Conservation (phyloP, 2,888 invertebrate genomes). For the Bugula neritina region DNA sequence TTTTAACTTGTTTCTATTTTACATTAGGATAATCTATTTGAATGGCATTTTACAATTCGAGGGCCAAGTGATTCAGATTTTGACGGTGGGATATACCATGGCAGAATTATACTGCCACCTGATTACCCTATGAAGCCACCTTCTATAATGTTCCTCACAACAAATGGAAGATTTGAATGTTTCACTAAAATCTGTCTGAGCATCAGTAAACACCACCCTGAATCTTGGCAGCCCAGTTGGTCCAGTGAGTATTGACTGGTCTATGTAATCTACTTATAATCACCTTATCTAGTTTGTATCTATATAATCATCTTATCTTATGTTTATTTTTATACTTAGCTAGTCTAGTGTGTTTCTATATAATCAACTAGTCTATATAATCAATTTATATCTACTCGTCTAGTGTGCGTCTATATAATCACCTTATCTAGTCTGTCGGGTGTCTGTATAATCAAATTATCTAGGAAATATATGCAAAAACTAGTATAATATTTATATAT, state of each 20-base stretch:
- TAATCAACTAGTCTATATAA: too few species aligned
- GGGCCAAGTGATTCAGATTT: conserved; percentile 84
- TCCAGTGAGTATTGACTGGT: conserved; percentile 67
- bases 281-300: too few species aligned
- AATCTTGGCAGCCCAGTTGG: conserved; percentile 96
- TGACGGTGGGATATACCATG: conserved; percentile 85
- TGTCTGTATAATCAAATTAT: too few species aligned
- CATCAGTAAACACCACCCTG: conserved; percentile 93
- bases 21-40: conserved; percentile 77
- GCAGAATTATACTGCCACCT: conserved; percentile 76
- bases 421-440: too few species aligned
- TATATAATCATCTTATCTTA: too few species aligned
- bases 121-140: conserved; percentile 98
- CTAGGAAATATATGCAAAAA: too few species aligned
- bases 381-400: too few species aligned
- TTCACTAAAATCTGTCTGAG: conserved; percentile 91
- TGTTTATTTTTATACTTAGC: too few species aligned
- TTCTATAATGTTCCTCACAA: conserved; percentile 83
- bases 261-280: too few species aligned
- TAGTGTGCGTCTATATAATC: too few species aligned
- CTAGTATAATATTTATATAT: too few species aligned
- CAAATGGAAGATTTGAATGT: conserved; percentile 86
- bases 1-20: background rate
- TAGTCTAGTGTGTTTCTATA: too few species aligned
- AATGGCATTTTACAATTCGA: conserved; percentile 93